These are phyloP conservation scores for Teleiodes luculella DNA, from an alignment of 2,888 invertebrate genomes.

Conservation along the genomic window DNA sequence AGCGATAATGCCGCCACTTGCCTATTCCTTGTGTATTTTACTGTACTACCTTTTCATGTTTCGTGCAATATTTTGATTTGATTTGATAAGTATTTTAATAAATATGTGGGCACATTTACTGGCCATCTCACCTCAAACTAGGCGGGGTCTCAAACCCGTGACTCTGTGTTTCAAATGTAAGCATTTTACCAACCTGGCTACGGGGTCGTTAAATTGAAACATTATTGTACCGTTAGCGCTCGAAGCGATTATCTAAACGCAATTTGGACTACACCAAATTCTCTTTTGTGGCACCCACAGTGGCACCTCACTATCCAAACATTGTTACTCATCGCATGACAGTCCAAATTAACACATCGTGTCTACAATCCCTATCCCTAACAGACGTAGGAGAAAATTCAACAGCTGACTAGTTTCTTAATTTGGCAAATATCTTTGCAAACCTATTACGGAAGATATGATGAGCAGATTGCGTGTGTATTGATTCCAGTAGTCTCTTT, in stretches of 20 bases:
- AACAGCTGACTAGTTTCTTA: background rate
- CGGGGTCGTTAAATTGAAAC: too few species aligned
- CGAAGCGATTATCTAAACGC: conserved; percentile 19
- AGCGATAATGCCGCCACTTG: too few species aligned
- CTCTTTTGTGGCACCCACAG: conserved; percentile 40
- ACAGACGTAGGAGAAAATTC: conserved; percentile 2
- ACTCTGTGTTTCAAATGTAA: too few species aligned
- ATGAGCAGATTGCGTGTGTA: conserved; percentile 2
- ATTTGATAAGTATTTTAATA: too few species aligned
- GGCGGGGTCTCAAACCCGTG: too few species aligned
- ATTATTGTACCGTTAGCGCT: conserved; percentile 8
- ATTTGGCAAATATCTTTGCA: background rate
- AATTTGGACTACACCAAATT: conserved; percentile 36
- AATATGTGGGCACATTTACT: too few species aligned
- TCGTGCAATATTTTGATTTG: too few species aligned
- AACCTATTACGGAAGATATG: background rate
- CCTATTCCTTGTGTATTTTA: too few species aligned
- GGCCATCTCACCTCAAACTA: too few species aligned
- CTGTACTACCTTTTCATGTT: too few species aligned
- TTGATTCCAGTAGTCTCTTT: background rate
- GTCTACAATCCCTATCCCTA: conserved; percentile 39
- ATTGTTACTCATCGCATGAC: conserved; percentile 70
- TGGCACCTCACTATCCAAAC: conserved; percentile 38
- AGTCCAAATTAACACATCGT: conserved; percentile 70
- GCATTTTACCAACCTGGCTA: too few species aligned